Percentiles rank a stretch among this genome's conserved stretches.
Evolutionary conservation across 2,888 invertebrate species (phyloP).

Genomic region (Ditula angustiorana): DNA sequence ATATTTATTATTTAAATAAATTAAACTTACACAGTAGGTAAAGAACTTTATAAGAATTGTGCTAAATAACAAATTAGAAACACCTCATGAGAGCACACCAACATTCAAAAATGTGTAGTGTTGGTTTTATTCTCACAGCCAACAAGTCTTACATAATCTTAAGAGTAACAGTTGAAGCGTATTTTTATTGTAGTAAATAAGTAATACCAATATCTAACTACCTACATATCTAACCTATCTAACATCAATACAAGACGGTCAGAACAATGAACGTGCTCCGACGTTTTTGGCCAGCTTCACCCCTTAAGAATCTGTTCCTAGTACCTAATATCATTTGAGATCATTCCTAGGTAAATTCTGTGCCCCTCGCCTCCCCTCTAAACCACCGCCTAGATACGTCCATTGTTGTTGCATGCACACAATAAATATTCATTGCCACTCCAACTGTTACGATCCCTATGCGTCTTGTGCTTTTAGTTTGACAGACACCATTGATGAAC

Average conservation of each 20-base stretch:
- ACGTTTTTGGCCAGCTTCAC: neutral
- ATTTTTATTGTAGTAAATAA: constrained; percentile 38
- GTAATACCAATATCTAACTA: constrained; percentile 22
- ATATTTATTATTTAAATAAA: neutral
- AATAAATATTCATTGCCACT: neutral
- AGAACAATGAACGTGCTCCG: neutral
- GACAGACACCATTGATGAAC: neutral
- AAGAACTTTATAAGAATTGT: neutral
- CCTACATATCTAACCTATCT: constrained; percentile 9
- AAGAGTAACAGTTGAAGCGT: constrained; percentile 43
- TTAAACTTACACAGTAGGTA: neutral
- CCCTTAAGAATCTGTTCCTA: neutral
- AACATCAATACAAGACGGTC: constrained; percentile 18
- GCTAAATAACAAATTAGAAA: constrained; percentile 8
- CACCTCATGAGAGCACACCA: constrained; percentile 33
- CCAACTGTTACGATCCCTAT: constrained; percentile 2
- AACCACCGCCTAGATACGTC: neutral
- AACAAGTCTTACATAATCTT: constrained; percentile 45
- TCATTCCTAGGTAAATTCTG: neutral
- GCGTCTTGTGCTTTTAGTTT: neutral
- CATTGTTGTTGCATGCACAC: constrained; percentile 3
- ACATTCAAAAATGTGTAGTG: constrained; percentile 45
- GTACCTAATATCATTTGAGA: neutral
- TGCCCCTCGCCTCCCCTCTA: neutral
- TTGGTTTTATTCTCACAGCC: constrained; percentile 66